A percentile compares a stretch with the other conserved stretches of the same genome.
These are phyloP conservation scores for Sciurus vulgaris DNA, from an alignment of 2,797 vertebrate species.

Conservation along the genomic window DNA sequence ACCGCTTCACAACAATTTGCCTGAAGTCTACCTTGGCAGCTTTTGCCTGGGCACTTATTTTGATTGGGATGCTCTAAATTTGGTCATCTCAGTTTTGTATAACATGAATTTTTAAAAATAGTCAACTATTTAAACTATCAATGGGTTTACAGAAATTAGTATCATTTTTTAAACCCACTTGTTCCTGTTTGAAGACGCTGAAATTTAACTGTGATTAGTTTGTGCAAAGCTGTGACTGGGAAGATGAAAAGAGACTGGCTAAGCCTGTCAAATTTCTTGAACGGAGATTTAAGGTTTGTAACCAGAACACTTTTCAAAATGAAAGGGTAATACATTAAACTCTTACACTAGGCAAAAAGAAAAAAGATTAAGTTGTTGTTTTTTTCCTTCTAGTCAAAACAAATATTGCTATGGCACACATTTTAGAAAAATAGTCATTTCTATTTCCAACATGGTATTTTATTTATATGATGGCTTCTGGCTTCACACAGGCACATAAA, in stretches of 20 bases:
- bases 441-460: not conserved
- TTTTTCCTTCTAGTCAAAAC: constrained; percentile 41
- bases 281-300: not conserved
- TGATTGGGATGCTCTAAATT: not conserved
- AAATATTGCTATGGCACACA: not conserved
- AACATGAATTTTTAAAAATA: not conserved
- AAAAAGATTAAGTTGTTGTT: not conserved
- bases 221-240: not conserved
- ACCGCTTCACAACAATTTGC: not conserved
- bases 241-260: not conserved
- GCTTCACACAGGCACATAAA: constrained; percentile 21
- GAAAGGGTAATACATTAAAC: not conserved
- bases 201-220: not conserved
- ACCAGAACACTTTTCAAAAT: constrained; percentile 27
- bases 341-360: not conserved
- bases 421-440: not conserved
- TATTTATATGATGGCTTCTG: constrained; percentile 68
- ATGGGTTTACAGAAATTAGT: not conserved
- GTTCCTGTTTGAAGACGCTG: not conserved
- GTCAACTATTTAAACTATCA: not conserved
- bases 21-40: not conserved
- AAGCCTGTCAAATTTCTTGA: not conserved
- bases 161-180: not conserved
- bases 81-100: not conserved
- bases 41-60: not conserved